Conservation (phyloP, 1,140 invertebrate species). For the Cydia pomonella region DNA sequence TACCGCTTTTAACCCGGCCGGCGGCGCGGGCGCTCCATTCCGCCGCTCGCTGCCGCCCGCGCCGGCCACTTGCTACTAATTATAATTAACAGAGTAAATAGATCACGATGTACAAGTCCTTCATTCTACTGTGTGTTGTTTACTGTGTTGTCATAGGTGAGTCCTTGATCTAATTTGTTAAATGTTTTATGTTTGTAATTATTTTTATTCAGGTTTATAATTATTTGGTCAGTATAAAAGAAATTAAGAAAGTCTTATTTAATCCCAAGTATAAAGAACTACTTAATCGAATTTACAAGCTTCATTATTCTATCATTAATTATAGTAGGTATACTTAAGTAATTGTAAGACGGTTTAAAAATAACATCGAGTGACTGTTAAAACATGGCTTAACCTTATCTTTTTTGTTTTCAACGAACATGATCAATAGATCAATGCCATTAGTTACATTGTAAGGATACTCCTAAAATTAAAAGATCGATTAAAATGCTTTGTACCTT, state of each 20-base stretch:
- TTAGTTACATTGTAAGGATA: neutral
- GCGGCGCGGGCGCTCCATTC: conserved; percentile 54
- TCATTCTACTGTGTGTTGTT: conserved; percentile 59
- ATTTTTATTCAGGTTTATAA: neutral
- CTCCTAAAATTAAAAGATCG: conserved; percentile 2
- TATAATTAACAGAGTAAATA: conserved; percentile 33
- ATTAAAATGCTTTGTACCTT: conserved; percentile 21
- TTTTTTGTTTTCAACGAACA: neutral
- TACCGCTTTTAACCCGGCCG: conserved; percentile 65
- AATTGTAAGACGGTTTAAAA: no score
- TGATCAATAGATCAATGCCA: neutral
- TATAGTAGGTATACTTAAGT: no score
- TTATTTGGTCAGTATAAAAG: neutral
- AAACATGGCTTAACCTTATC: neutral
- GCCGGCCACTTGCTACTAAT: conserved; percentile 41
- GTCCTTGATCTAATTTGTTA: conserved; percentile 8
- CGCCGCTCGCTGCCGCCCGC: conserved; percentile 54
- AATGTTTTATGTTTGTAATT: neutral
- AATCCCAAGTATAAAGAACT: no score
- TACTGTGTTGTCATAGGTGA: conserved; percentile 60
- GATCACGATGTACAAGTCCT: conserved; percentile 60
- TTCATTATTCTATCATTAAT: neutral
- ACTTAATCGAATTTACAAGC: no score
- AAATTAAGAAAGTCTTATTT: neutral
- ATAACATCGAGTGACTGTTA: neutral